Evolutionary conservation across 2,888 invertebrate genomes (phyloP), one percentile per base, ranked within the genome.

Genomic region (Sarcophaga variegata): DNA sequence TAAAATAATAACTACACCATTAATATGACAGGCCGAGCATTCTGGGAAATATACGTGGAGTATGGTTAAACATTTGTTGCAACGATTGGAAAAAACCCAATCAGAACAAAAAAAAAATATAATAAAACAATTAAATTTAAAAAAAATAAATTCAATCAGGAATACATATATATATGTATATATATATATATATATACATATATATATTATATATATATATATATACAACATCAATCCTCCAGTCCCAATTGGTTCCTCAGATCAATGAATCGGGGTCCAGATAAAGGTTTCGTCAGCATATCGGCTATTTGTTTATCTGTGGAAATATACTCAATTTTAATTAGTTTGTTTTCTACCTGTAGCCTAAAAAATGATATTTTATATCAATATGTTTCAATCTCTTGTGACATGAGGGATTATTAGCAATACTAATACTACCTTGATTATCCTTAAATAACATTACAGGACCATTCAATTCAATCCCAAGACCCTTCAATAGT

Each of bases 351-450:
- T 80, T 88, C 83, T 17, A 88, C 47, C 77, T 87, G 88, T 14
- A 88, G 88, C 79, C 85, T 85, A 79, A 37, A 79, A 89, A 89
- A 89, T 87, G 76, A 78, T 88, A 84, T 67, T 86, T 89, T 22
- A 89, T 88, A 85, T 88, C 87, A 47, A 89, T 88, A 54, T 88
- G 87, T 25, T 89, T 89, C 4, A 81, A 67, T 63, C 87, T 37
- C 74, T 88, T 88, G 62, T 88, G 88, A 60, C 88, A 87, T 72
- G 87, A 49, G 12, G 84, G 84, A 63, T 83, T 86, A 80, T 81
- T 88, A 6, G 86, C 87, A 54, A 88, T 89, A 45, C 81, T 88
- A 8, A 88, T 88, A 71, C 88, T 88, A 49, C 88, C 85, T 20
- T 86, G 86, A 47, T 88, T 88, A 69, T 88, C 85, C 72, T 88